Evolutionary conservation across 2,888 invertebrate species (phyloP), one percentile per base, ranked within the genome.

Genomic region (Rotaria socialis): DNA sequence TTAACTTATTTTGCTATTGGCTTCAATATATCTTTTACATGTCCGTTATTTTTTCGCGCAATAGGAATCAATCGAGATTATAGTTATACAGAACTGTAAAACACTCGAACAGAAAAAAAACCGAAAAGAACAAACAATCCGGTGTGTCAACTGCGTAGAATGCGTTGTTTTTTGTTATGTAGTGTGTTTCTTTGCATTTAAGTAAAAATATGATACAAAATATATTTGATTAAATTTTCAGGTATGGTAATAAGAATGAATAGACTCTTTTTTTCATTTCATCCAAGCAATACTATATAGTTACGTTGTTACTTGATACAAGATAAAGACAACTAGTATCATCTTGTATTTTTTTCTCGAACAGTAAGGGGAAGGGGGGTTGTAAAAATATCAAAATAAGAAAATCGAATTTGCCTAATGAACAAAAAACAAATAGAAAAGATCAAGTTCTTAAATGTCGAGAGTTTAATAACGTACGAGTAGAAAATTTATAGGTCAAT

Each of bases 11-110:
- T 93, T 10, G 92, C 94, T 89, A 94, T 96, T 84, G 95, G 96
- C 0, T 93, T 96, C 88, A 94, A 94, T 90, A 94, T 94, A 2
- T 93, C 94, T 0, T 95, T 94, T 90, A 91, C 94, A 84, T 93
- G 95, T 88, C 96, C 96, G 1, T 93, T 94, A 88, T 93, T 95
- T 55, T 96, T 96, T 91, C 92, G 93, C 85, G 91, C 94, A 89
- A 91, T 96, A 84, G 93, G 93, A 88, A 95, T 96, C 89, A 94
- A 95, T 90, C 92, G 96, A 89, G 94, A 94, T 0, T 94, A 94
- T 1, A 96, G 95, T 92, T 95, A 95, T 89, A 95, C 95, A 0
- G 96, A 96, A 93, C 94, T 95, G 88, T 95, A 93, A 93, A 84
- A n/a, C 80, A 84, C 5, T 47, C 41, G 43, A 60, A 47, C 16